phyloP scores from a whole-genome alignment of 2,113 vertebrate genomes.

The mouse (Mus musculus) region GRCm39 chr1:26669501-26670000 shows the following conservation, averaged over 20 bases:
- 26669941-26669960: not conserved
- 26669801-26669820: not conserved
- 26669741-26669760: not conserved
- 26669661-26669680: too few species aligned
- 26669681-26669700: not conserved
- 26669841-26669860: not conserved
- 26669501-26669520: rapidly evolving
- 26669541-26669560: too few species aligned
- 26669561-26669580: too few species aligned
- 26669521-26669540: too few species aligned
- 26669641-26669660: not conserved
- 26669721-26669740: not conserved
- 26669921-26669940: too few species aligned
- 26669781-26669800: not conserved
- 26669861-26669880: not conserved
- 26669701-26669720: not conserved
- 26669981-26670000: not conserved
- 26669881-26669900: not conserved
- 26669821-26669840: not conserved
- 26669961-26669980: not conserved
- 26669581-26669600: too few species aligned
- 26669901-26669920: too few species aligned
- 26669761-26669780: not conserved
- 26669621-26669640: not conserved
- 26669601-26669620: too few species aligned